These are phyloP conservation scores for Brachyhypopomus occidentalis DNA, from an alignment of 2,113 vertebrate genomes.

Conservation along the genomic window DNA sequence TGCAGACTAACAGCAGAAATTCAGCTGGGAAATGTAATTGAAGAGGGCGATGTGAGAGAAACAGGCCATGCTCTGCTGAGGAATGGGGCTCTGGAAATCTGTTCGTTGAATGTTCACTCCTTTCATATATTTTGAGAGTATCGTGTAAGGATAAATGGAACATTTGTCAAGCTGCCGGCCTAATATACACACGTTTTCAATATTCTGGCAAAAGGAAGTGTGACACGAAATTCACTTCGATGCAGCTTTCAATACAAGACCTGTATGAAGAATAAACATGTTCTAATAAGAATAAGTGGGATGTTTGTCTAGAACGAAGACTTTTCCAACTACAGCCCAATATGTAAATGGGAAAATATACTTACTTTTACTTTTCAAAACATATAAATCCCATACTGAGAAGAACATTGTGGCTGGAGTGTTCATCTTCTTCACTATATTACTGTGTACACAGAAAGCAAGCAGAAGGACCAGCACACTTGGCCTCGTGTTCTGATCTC, in stretches of 20 bases:
- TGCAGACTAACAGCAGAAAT: slow-evolving; percentile 29
- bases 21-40: slow-evolving; percentile 22
- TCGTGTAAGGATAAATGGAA: background rate
- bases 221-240: background rate
- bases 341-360: slow-evolving; percentile 6
- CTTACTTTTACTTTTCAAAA: slow-evolving; percentile 5
- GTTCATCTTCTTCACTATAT: background rate
- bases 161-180: background rate
- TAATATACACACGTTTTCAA: background rate
- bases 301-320: background rate
- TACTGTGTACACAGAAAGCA: background rate
- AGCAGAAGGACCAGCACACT: background rate
- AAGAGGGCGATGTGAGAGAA: slow-evolving; percentile 22
- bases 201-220: background rate
- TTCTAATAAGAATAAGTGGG: background rate
- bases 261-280: background rate
- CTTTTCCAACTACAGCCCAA: background rate
- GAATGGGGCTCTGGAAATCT: background rate
- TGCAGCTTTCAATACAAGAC: background rate
- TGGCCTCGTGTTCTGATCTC: background rate
- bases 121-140: background rate
- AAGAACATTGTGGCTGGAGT: background rate
- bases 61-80: slow-evolving; percentile 2
- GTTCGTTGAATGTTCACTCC: background rate
- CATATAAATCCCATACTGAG: slow-evolving; percentile 9